A percentile compares a stretch with the other conserved stretches of the same genome.
Evolutionary conservation across 2,113 vertebrate genomes (phyloP).

Genomic region (Trematomus loennbergii): DNA sequence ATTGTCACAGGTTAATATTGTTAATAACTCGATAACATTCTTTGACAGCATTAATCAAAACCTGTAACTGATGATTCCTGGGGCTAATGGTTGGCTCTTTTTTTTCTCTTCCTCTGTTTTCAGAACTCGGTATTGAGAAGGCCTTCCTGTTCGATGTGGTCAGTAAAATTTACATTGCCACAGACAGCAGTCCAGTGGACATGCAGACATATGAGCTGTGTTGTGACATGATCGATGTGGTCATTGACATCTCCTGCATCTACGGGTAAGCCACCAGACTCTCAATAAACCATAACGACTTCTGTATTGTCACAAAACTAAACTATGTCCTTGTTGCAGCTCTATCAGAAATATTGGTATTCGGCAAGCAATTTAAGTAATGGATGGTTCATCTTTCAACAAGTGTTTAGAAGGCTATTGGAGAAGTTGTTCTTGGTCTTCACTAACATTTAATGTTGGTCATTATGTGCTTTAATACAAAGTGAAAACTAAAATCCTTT

Average conservation of each 20-base stretch:
- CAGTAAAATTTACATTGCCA: constrained; percentile 66
- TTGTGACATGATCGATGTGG: constrained; percentile 66
- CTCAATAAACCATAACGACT: neutral
- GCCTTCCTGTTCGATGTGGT: constrained; percentile 65
- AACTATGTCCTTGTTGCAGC: too few relatives aligned
- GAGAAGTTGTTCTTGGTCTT: neutral
- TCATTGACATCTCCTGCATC: constrained; percentile 70
- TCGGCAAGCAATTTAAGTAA: neutral
- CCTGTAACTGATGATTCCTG: too few relatives aligned
- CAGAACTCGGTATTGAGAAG: constrained; percentile 64
- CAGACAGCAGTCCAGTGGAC: constrained; percentile 66
- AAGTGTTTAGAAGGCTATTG: neutral
- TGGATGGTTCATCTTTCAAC: neutral
- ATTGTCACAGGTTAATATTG: too few relatives aligned
- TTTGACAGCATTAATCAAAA: too few relatives aligned
- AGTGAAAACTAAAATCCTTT: neutral
- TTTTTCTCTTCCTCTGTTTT: constrained; percentile 4
- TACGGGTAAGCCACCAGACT: constrained; percentile 44
- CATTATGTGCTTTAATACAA: neutral
- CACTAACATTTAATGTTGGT: neutral
- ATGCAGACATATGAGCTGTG: constrained; percentile 65
- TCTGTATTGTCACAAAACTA: neutral
- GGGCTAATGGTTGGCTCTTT: neutral
- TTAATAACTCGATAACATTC: too few relatives aligned
- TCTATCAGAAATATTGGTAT: too few relatives aligned